A percentile compares a stretch with the other conserved stretches of the same genome.
Conservation (phyloP, 1,140 invertebrate genomes). For the Gryllus bimaculatus region DNA sequence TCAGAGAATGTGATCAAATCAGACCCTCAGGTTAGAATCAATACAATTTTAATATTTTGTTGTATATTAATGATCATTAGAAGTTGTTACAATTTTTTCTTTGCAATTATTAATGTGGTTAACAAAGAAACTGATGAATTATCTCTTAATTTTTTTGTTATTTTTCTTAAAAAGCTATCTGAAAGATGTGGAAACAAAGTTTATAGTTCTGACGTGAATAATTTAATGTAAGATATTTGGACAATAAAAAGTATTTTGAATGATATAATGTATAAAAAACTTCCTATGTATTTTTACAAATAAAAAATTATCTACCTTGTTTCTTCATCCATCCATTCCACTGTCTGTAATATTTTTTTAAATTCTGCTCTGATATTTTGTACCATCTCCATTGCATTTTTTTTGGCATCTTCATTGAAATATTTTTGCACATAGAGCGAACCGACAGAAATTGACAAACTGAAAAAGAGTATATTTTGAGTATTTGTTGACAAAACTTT, state of each 20-base stretch:
- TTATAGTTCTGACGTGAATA: too few species aligned
- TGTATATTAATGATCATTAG: too few species aligned
- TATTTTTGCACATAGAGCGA: conserved; percentile 66
- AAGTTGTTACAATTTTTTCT: background rate
- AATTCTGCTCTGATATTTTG: conserved; percentile 60
- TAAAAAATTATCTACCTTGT: conserved; percentile 43
- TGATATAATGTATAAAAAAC: background rate
- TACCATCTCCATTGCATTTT: conserved; percentile 73
- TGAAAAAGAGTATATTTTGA: conserved; percentile 26
- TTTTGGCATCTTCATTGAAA: conserved; percentile 61
- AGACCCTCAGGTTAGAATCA: too few species aligned
- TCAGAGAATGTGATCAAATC: too few species aligned
- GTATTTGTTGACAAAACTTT: background rate
- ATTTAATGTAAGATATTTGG: too few species aligned
- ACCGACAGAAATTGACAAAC: conserved; percentile 65
- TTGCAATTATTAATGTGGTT: background rate
- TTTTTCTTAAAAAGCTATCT: too few species aligned
- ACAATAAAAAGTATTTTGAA: too few species aligned
- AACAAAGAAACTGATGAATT: background rate
- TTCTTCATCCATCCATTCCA: conserved; percentile 82
- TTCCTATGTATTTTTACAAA: background rate
- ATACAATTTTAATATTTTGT: too few species aligned
- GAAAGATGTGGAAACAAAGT: too few species aligned
- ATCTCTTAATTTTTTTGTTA: background rate
- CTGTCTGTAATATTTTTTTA: conserved; percentile 49